Percentiles rank a stretch among this genome's conserved stretches.
phyloP scores from a whole-genome alignment of 1,140 invertebrate genomes.

The Phocides pigmalion region DNA sequence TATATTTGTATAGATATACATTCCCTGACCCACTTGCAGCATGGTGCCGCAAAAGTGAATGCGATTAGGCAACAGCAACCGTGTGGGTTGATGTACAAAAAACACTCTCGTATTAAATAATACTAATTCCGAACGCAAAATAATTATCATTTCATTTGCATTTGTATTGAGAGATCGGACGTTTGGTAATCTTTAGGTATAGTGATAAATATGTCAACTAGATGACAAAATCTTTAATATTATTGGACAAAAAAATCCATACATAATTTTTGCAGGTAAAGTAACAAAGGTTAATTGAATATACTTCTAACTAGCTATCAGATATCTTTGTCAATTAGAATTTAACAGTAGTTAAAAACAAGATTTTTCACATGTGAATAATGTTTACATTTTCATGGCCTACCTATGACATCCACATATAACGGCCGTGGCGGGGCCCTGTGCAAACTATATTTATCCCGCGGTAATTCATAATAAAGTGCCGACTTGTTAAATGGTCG shows the following conservation, averaged over 20 bases:
- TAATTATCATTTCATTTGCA: constrained; percentile 28
- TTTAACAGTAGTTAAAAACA: no score
- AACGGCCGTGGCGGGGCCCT: constrained; percentile 28
- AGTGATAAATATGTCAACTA: not conserved
- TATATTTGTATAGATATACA: constrained; percentile 32
- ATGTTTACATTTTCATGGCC: no score
- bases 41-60: constrained; percentile 42
- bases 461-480: constrained; percentile 51
- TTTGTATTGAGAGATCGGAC: constrained; percentile 21
- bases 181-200: constrained; percentile 1
- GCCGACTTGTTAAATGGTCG: constrained; percentile 49
- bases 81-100: constrained; percentile 27
- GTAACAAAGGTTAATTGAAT: no score
- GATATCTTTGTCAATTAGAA: no score
- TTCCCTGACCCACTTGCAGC: constrained; percentile 36
- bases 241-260: not conserved
- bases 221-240: constrained; percentile 1
- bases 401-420: constrained; percentile 14
- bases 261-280: not conserved
- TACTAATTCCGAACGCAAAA: constrained; percentile 13
- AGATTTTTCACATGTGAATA: no score
- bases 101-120: constrained; percentile 10
- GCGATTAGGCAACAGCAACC: constrained; percentile 41
- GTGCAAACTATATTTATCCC: constrained; percentile 38
- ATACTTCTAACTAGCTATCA: no score